Evolutionary conservation across 1,140 invertebrate species (phyloP).

Genomic region (Sitophilus oryzae): DNA sequence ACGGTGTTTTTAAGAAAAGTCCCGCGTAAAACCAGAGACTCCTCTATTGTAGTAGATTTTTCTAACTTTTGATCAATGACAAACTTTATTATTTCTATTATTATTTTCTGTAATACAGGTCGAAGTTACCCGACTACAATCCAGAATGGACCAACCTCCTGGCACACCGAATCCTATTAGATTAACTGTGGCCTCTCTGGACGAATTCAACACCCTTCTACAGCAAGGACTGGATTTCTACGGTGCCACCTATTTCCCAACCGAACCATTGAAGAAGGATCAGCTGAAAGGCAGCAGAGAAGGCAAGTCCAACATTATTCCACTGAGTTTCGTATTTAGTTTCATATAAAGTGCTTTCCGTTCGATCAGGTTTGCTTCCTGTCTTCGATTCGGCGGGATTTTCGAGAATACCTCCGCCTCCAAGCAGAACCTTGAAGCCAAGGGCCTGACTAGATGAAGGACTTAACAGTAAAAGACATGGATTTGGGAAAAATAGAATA

Average conservation of each 20-base stretch:
- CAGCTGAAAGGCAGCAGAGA: conserved; percentile 60
- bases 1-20: too few relatives aligned
- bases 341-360: neutral
- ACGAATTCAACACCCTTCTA: conserved; percentile 71
- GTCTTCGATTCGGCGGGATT: conserved; percentile 78
- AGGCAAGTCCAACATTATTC: conserved; percentile 32
- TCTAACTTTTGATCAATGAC: too few relatives aligned
- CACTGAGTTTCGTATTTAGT: neutral
- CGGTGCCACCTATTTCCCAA: conserved; percentile 78
- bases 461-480: too few relatives aligned
- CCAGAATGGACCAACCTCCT: conserved; percentile 48
- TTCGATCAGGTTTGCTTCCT: conserved; percentile 54
- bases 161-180: conserved; percentile 56
- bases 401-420: conserved; percentile 68
- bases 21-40: too few relatives aligned
- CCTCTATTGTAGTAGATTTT: too few relatives aligned
- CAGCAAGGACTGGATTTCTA: conserved; percentile 81
- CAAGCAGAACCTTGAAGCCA: conserved; percentile 72
- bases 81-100: too few relatives aligned
- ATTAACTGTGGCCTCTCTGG: conserved; percentile 70
- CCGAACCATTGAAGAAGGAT: conserved; percentile 60
- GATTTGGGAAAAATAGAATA: too few relatives aligned
- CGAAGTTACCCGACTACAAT: conserved; percentile 46
- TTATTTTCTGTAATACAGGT: too few relatives aligned
- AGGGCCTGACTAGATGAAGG: conserved; percentile 26